Base-by-base conservation (phyloP, 2,888 invertebrate species). In the Syritta pipiens region DNA sequence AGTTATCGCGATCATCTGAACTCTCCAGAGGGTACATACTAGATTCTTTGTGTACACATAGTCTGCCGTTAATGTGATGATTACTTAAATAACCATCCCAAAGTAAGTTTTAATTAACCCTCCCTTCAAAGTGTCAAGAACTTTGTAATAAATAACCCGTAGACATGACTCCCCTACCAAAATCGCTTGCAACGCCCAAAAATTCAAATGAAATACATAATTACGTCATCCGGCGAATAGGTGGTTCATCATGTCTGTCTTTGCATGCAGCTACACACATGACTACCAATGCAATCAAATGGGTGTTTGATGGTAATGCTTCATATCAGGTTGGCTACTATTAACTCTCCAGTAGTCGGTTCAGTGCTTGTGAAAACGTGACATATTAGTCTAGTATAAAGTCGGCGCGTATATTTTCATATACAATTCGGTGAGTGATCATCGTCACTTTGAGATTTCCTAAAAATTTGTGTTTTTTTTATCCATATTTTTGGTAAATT, bases 341-440 rank as follows among this genome's bases (percentile, higher is more conserved):
- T n/a, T n/a, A n/a, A n/a, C n/a, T n/a, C n/a, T n/a, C n/a, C n/a
- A n/a, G n/a, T n/a, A n/a, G n/a, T n/a, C n/a, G 62, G 12, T 28
- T 17, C 10, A 28, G 32, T 35, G 20, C 19, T n/a, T 62, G n/a
- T 19, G 26, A 26, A 37, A 49, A 62, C 62, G 48, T 62, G 62
- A 62, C 62, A 62, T 62, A 62, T 62, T 62, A 62, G 49, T 48
- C 48, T 9, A 62, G 17, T 26, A 48, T n/a, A 14, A n/a, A n/a
- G n/a, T n/a, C 24, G 24, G 12, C 24, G 14, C 55, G 14, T 24
- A 17, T 26, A 40, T 40, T 35, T 32, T 14, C 32, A 4, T 20
- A 14, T 53, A 30, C 19, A 30, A n/a, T 49, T 4, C 9, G 35
- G 4, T 32, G n/a, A 4, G 2, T 10, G 20, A 51, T 51, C 51